Evolutionary conservation across 2,113 vertebrate genomes (phyloP).

Genomic region (Sialia sialis): DNA sequence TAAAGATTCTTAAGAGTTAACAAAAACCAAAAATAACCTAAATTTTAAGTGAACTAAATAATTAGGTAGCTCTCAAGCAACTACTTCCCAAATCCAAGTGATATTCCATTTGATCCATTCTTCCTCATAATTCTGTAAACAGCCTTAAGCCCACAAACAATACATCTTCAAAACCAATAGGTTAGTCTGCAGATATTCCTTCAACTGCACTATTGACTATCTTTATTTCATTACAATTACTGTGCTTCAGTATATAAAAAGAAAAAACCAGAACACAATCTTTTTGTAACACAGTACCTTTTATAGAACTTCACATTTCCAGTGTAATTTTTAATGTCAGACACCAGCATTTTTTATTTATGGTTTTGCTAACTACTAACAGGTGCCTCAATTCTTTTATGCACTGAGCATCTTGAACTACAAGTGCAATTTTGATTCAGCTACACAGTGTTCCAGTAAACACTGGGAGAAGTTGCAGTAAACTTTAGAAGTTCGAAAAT

Average conservation of each 20-base stretch:
- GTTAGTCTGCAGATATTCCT: not conserved
- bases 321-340: not conserved
- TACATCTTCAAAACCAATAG: not conserved
- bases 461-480: not conserved
- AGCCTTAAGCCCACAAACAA: not conserved
- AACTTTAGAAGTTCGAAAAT: not conserved
- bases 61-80: not conserved
- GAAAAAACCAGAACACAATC: not conserved
- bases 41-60: too few relatives aligned
- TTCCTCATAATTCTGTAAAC: not conserved
- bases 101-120: not conserved
- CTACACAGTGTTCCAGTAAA: not conserved
- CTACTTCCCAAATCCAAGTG: not conserved
- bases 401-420: not conserved
- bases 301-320: not conserved
- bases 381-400: not conserved
- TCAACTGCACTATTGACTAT: not conserved
- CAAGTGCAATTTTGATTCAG: not conserved
- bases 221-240: not conserved
- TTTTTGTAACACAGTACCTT: not conserved
- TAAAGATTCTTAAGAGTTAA: not conserved
- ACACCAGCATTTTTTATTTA: not conserved
- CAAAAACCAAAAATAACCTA: not conserved
- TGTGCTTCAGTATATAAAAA: not conserved
- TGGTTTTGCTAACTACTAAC: not conserved